Conservation (phyloP, 2,888 invertebrate genomes). For the Scaptomyza flava region DNA sequence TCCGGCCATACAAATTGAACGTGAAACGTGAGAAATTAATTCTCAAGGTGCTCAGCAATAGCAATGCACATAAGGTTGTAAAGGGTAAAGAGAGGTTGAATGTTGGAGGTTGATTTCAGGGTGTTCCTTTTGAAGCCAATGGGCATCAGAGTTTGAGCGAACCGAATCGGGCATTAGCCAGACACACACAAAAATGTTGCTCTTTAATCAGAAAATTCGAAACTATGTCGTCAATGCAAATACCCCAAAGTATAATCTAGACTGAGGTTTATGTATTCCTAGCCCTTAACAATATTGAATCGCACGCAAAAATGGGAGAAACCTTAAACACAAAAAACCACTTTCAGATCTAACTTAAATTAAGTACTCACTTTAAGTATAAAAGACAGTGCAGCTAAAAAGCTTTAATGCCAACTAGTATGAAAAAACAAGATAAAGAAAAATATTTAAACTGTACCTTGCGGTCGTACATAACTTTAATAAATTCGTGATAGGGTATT, state of each 20-base stretch:
- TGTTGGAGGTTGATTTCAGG: background rate
- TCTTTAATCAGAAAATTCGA: background rate
- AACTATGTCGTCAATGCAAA: no score
- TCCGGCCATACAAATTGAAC: conserved; percentile 72
- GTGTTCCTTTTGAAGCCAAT: background rate
- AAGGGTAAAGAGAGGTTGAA: background rate
- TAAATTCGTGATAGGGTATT: background rate
- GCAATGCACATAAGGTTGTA: background rate
- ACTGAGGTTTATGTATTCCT: no score
- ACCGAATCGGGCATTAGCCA: conserved; percentile 11
- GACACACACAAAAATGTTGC: background rate
- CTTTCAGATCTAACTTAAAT: no score
- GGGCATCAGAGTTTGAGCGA: conserved; percentile 18
- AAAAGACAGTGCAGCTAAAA: no score
- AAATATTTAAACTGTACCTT: no score
- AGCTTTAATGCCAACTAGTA: no score
- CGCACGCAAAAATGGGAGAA: no score
- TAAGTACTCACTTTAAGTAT: background rate
- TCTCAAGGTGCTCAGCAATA: conserved; percentile 55
- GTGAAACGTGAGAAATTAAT: conserved; percentile 75
- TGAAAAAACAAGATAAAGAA: no score
- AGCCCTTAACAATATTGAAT: no score
- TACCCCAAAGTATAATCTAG: no score
- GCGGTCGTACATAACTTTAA: no score
- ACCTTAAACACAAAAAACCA: no score